Evolutionary conservation across 2,888 invertebrate species (phyloP), one percentile per base, ranked within the genome.

Genomic region (Slavum lentiscoides): DNA sequence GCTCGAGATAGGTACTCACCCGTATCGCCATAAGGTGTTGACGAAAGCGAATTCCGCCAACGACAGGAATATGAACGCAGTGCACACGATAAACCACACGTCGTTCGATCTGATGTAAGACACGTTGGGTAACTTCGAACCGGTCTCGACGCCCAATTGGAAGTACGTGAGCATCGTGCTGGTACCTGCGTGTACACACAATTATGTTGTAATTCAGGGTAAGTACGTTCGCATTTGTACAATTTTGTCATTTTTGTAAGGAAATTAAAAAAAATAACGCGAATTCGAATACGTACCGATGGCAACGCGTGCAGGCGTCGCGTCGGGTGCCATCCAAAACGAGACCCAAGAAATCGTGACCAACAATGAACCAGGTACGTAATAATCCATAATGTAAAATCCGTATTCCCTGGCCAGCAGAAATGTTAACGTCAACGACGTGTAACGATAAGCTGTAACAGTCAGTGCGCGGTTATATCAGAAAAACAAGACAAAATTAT

Each of bases 271-370:
- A 13, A 49, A 49, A 49, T 49, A 49, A 11, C 13, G 3, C 13
- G 13, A 15, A 49, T 49, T 49, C 11, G 13, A 15, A 11, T 30
- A 77, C 85, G 86, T 88, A 91, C 94, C 94, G 84, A 94, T 87
- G 81, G 92, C 92, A 74, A 93, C 92, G 84, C 94, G 89, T 13
- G 94, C 93, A 0, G 94, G 92, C 15, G 93, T 90, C 37, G 94
- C 93, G 85, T 94, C 94, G 70, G 94, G 92, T 86, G 94, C 94
- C 81, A 95, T 86, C 94, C 94, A 95, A 86, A 95, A 95, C 0
- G 94, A 93, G 15, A 95, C 94, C 94, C 94, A 95, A 0, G 94
- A 94, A 85, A 93, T 92, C 9, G 92, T 91, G 6, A 95, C 94
- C 84, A 95, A 91, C 86, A 95, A 89, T 88, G 94, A 93, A 2